Percentiles rank a stretch among this genome's conserved stretches.
Conservation (phyloP, 1,140 invertebrate species). For the Cydia pomonella region DNA sequence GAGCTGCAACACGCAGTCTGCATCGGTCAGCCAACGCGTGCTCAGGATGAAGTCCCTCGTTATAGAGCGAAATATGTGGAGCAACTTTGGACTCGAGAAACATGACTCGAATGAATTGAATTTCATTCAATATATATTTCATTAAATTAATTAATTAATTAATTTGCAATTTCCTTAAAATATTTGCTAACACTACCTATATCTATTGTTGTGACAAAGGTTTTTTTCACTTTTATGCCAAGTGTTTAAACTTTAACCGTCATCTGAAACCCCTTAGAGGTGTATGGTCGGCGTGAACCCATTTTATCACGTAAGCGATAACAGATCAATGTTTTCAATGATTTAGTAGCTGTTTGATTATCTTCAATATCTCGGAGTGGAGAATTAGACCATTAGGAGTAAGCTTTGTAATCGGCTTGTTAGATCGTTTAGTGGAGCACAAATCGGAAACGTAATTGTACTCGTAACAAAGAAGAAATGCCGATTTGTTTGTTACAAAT, state of each 20-base stretch:
- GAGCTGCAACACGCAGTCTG: background rate
- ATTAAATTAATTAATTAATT: no score
- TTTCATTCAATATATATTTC: no score
- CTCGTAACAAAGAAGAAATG: constrained; percentile 9
- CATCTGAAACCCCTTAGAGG: background rate
- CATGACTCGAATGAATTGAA: no score
- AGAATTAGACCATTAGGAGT: constrained; percentile 25
- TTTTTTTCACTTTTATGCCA: no score
- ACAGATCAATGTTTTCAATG: constrained; percentile 29
- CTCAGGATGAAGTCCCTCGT: no score
- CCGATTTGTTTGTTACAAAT: constrained; percentile 4
- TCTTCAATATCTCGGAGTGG: constrained; percentile 26
- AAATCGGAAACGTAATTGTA: constrained; percentile 15
- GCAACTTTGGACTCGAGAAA: no score
- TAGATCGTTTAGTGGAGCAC: constrained; percentile 13
- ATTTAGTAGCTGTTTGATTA: constrained; percentile 31
- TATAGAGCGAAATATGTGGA: no score
- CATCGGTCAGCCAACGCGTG: no score
- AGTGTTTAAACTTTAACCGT: no score
- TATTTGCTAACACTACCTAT: no score
- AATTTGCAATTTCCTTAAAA: no score
- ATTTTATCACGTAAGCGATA: constrained; percentile 24
- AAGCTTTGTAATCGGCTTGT: constrained; percentile 23
- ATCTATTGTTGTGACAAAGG: no score
- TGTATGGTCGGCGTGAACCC: background rate